Base-by-base conservation (phyloP, 1,140 invertebrate genomes). In the Diachasmimorpha longicaudata region DNA sequence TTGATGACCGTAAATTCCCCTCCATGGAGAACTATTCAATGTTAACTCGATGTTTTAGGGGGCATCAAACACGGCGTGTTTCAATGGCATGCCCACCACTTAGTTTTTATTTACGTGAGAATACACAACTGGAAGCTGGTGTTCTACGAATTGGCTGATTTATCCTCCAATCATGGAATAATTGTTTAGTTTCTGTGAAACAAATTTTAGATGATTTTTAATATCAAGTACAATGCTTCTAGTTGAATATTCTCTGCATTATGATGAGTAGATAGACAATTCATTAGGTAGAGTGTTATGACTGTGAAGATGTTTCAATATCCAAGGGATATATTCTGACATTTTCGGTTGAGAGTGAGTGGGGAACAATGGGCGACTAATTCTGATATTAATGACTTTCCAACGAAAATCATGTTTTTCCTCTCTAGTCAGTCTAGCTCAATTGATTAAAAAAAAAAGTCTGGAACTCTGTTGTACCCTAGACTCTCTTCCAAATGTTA, bases 31-130 rank as follows among this genome's bases (percentile, higher is more conserved):
- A 52, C 14, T 16, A 52, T 52, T 19, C 9, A 52, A 16, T 52
- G 48, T 52, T 16, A 46, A 46, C 3, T 58, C 25, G 58, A 63
- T 63, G 58, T 19, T 63, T 63, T 16, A 21, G 19, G 21, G 23
- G 58, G 58, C 19, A 25, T 63, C 58, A 63, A 31, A 19, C 79
- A 82, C 81, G 66, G 77, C 78, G 78, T 77, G 82, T 84, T 78
- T 80, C 79, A 68, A 77, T 78, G 72, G 81, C 83, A 84, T 84
- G 81, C 70, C 80, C 78, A 81, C 79, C 67, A 77, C 4, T 63
- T 63, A 1, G 19, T 63, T 63, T 63, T 74, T 79, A 73, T 66
- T 39, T 76, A 46, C 39, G 37, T 19, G 31, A 44, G 58, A 72
- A 69, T n/a, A 72, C 37, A 48, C 76, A 70, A 73, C 66, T 55